Conservation (phyloP, 2,113 vertebrate species). For the Eretmochelys imbricata region DNA sequence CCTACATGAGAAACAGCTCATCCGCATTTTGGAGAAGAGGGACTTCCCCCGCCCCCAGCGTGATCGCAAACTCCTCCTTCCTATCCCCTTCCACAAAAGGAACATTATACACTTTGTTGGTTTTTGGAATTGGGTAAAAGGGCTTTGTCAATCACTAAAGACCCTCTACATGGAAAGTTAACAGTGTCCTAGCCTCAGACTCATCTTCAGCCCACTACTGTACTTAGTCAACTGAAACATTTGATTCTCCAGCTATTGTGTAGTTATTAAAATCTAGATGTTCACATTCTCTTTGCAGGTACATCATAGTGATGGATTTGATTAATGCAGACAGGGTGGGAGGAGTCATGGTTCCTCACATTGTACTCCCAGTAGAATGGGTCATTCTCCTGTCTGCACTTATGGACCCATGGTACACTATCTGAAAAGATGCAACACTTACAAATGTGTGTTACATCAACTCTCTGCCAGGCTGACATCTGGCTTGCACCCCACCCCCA, state of each 20-base stretch:
- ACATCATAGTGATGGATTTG: accelerated
- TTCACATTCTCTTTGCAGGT: accelerated
- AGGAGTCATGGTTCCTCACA: accelerated
- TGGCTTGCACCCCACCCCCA: accelerated
- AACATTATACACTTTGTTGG: accelerated
- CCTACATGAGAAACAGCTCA: background rate
- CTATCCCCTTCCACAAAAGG: background rate
- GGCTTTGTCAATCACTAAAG: background rate
- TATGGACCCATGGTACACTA: background rate
- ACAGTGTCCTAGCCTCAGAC: background rate
- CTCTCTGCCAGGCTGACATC: accelerated
- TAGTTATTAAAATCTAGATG: background rate
- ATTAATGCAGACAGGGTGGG: background rate
- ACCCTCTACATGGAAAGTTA: slow-evolving; percentile 13
- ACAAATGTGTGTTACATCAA: accelerated
- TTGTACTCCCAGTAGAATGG: background rate
- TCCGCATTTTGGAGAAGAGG: background rate
- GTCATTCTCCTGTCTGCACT: background rate
- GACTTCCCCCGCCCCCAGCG: too few relatives aligned
- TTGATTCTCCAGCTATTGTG: background rate
- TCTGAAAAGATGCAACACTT: background rate
- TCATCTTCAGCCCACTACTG: background rate
- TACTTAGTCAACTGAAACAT: background rate
- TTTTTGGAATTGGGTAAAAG: too few relatives aligned
- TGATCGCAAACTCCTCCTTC: background rate